These are phyloP conservation scores for Philotrypesis tridentata DNA, from an alignment of 1,140 invertebrate species.

Conservation along the genomic window DNA sequence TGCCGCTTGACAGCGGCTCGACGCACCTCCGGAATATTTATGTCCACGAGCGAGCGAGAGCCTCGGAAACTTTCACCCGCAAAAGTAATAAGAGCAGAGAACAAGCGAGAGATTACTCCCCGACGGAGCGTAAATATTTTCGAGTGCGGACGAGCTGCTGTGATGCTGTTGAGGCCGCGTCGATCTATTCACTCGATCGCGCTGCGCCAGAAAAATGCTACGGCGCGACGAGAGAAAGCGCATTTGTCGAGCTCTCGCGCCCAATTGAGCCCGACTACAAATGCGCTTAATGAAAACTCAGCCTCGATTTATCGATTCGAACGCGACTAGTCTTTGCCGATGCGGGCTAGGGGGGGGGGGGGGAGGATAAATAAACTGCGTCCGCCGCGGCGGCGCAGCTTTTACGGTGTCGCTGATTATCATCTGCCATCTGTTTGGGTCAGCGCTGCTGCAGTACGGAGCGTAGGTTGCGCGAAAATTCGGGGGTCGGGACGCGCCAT, in stretches of 20 bases:
- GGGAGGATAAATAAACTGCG: constrained; percentile 27
- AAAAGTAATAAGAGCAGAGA: neutral
- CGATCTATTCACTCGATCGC: neutral
- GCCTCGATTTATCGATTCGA: neutral
- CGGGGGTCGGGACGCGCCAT: constrained; percentile 3
- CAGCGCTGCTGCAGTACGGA: too few relatives aligned
- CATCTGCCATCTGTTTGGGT: constrained; percentile 44
- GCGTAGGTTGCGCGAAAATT: constrained; percentile 36
- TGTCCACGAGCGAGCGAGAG: neutral
- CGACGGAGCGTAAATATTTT: constrained; percentile 7
- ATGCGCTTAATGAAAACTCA: constrained; percentile 13
- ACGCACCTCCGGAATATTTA: neutral
- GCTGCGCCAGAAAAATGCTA: neutral
- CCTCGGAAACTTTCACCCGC: neutral
- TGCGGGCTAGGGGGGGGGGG: neutral
- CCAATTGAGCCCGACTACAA: constrained; percentile 20
- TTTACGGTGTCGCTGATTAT: constrained; percentile 45
- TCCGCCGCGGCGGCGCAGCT: constrained; percentile 7
- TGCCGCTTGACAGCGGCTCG: constrained; percentile 15
- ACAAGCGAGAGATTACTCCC: neutral
- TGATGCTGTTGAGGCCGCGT: too few relatives aligned
- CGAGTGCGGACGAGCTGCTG: neutral
- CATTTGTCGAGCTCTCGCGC: constrained; percentile 4
- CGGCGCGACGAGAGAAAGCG: neutral
- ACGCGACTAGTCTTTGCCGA: too few relatives aligned